phyloP scores from a whole-genome alignment of 1,140 invertebrate genomes.

The Drosophila leontia region DNA sequence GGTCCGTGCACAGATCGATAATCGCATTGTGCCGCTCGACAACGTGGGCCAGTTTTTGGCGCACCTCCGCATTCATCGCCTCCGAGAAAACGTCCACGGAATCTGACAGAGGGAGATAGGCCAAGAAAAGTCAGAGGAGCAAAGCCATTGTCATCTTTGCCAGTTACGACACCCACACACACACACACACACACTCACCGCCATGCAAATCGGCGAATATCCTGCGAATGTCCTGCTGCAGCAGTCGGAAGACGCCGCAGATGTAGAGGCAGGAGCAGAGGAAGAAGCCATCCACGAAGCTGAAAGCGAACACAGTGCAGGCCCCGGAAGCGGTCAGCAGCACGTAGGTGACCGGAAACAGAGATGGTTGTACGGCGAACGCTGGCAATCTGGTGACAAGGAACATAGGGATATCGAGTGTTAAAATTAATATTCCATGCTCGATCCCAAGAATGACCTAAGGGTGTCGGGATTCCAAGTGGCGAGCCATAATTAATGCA shows the following conservation, averaged over 20 bases:
- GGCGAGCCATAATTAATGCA: constrained; percentile 18
- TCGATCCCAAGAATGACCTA: constrained; percentile 3
- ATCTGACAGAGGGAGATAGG: constrained; percentile 5
- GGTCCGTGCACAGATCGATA: constrained; percentile 80
- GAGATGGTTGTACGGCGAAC: constrained; percentile 38
- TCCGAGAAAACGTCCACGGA: constrained; percentile 45
- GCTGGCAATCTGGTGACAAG: constrained; percentile 44
- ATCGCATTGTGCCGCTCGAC: constrained; percentile 78
- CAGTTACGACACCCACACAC: not conserved
- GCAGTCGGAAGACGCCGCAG: constrained; percentile 67
- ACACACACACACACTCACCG: constrained; percentile 50
- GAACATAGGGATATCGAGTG: not conserved
- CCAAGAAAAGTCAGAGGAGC: constrained; percentile 9
- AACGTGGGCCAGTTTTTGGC: constrained; percentile 40
- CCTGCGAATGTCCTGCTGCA: constrained; percentile 71
- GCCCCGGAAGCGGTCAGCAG: constrained; percentile 63
- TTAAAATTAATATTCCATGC: constrained; percentile 12
- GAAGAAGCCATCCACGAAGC: constrained; percentile 77
- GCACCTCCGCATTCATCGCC: constrained; percentile 52
- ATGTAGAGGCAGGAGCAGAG: constrained; percentile 77
- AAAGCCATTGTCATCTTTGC: not conserved
- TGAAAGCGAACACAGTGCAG: constrained; percentile 77
- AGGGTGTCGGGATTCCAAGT: not conserved
- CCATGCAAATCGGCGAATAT: constrained; percentile 61
- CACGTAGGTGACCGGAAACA: constrained; percentile 70